phyloP scores from a whole-genome alignment of 92 coral and sea anemone genomes.

The Parazoanthus atlanticus region DNA sequence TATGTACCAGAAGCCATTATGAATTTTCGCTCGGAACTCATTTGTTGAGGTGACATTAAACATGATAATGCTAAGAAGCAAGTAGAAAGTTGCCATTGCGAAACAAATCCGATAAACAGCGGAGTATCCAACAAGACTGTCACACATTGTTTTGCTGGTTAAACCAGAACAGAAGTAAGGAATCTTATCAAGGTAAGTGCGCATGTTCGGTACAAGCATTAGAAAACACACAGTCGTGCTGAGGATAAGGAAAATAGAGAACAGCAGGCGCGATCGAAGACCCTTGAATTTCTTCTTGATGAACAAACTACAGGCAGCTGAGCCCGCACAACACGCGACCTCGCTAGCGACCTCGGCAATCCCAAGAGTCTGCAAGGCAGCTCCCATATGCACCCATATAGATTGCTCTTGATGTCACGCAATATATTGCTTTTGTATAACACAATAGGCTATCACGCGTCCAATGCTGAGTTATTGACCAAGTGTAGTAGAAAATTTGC shows the following conservation, averaged over 20 bases:
- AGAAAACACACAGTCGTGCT: constrained; percentile 78
- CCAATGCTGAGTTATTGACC: not conserved
- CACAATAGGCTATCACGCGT: not conserved
- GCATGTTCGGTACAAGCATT: constrained; percentile 90
- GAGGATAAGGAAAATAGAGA: constrained; percentile 72
- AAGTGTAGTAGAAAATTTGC: not conserved
- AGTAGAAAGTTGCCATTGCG: constrained; percentile 76
- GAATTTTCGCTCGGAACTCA: constrained; percentile 88
- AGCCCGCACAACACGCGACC: constrained; percentile 97
- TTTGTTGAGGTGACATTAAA: constrained; percentile 81
- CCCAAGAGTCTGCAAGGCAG: constrained; percentile 98
- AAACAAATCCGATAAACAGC: constrained; percentile 97
- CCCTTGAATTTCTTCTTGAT: constrained; percentile 81
- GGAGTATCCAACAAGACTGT: constrained; percentile 87
- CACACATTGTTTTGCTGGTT: constrained; percentile 81
- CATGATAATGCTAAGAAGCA: constrained; percentile 68
- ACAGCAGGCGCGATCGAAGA: constrained; percentile 79
- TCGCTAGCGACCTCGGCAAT: constrained; percentile 99
- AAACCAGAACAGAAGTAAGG: constrained; percentile 91
- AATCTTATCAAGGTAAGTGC: constrained; percentile 67
- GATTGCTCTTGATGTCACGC: constrained; percentile 51
- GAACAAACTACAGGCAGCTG: constrained; percentile 88
- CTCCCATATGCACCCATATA: constrained; percentile 99
- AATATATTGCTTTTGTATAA: constrained; percentile 20
- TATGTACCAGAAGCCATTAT: constrained; percentile 95